Conservation (phyloP, 2,797 vertebrate species). For the Labeo calbasu region DNA sequence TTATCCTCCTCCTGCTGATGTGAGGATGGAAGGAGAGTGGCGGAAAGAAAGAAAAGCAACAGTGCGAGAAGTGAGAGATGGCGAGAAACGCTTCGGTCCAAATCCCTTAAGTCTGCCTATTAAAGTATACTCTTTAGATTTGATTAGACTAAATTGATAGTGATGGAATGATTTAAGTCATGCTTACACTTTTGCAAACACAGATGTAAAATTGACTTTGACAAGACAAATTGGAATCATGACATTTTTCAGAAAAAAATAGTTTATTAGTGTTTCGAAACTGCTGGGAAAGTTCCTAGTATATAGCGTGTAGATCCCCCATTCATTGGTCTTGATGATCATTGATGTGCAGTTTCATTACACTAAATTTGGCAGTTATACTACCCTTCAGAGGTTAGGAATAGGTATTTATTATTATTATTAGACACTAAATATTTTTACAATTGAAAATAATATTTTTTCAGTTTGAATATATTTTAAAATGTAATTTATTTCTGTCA, state of each 20-base stretch:
- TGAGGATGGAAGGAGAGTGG: constrained; percentile 35
- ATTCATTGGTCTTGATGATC: neutral
- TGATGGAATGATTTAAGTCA: constrained; percentile 53
- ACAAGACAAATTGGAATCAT: constrained; percentile 43
- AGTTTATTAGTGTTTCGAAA: constrained; percentile 12
- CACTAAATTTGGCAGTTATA: neutral
- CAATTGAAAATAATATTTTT: neutral
- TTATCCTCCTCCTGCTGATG: constrained; percentile 78
- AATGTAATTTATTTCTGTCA: neutral
- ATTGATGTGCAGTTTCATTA: constrained; percentile 14
- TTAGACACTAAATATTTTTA: neutral
- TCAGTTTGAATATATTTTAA: neutral
- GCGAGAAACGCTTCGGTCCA: constrained; percentile 24
- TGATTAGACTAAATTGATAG: constrained; percentile 59
- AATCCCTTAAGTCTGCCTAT: constrained; percentile 53
- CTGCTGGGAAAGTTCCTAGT: constrained; percentile 15
- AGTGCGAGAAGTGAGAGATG: constrained; percentile 34
- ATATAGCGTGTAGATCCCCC: neutral
- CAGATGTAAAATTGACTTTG: constrained; percentile 44
- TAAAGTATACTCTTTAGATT: constrained; percentile 57
- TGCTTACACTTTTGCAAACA: constrained; percentile 34
- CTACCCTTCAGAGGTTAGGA: neutral
- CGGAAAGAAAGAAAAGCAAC: constrained; percentile 60
- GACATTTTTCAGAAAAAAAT: constrained; percentile 35
- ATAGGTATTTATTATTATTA: neutral